These are phyloP conservation scores for Dermatemys mawii DNA, from an alignment of 2,113 vertebrate species.

Conservation along the genomic window DNA sequence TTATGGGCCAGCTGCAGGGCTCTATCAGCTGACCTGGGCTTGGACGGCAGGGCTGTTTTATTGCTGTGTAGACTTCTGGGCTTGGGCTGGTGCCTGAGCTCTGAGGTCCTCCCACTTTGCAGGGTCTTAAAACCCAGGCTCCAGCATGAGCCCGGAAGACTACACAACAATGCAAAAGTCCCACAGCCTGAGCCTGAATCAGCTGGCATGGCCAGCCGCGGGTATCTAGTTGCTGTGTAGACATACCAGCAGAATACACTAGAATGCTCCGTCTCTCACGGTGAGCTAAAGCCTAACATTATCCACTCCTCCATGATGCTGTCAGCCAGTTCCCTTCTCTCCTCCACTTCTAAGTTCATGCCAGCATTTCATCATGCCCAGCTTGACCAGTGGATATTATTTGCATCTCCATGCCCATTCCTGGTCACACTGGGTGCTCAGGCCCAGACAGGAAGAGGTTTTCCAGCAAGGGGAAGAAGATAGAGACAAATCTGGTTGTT, in stretches of 20 bases:
- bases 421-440: not conserved
- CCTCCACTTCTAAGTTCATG: not conserved
- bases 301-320: not conserved
- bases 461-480: not conserved
- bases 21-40: not conserved
- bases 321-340: too few relatives aligned
- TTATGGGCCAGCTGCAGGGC: too few relatives aligned
- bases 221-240: not conserved
- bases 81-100: not conserved
- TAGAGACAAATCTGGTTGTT: not conserved
- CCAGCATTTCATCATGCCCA: not conserved
- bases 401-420: not conserved
- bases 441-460: not conserved
- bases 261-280: not conserved
- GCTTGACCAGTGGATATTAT: not conserved
- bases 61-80: not conserved
- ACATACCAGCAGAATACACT: not conserved
- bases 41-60: not conserved
- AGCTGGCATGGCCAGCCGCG: not conserved
- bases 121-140: not conserved
- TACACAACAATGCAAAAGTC: not conserved
- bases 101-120: not conserved
- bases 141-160: not conserved
- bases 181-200: not conserved
- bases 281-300: not conserved